A percentile compares a stretch with the other conserved stretches of the same genome.
These are phyloP conservation scores for Labia minor DNA, from an alignment of 2,888 invertebrate species.

Conservation along the genomic window DNA sequence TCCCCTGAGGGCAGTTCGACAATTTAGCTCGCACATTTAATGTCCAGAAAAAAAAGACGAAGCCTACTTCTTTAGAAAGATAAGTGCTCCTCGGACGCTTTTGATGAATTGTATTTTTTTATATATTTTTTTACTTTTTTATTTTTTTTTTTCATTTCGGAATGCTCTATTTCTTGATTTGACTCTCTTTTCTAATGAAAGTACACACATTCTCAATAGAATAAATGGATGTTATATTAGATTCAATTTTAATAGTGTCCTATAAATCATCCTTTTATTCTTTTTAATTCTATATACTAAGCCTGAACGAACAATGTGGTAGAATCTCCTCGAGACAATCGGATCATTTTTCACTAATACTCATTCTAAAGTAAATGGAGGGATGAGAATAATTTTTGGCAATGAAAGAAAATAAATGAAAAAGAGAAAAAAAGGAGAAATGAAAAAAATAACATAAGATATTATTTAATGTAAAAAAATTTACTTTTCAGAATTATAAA, in stretches of 20 bases:
- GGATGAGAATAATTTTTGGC: not conserved
- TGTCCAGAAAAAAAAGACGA: not conserved
- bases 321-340: slow-evolving; percentile 1
- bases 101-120: slow-evolving; percentile 6
- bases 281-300: not conserved
- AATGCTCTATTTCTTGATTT: slow-evolving; percentile 1
- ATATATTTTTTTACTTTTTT: not conserved
- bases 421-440: not conserved
- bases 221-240: slow-evolving; percentile 13
- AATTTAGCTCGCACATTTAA: slow-evolving; percentile 8
- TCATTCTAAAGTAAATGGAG: not conserved
- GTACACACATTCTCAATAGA: not conserved
- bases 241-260: slow-evolving; percentile 7
- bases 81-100: not conserved
- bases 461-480: not conserved
- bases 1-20: not conserved
- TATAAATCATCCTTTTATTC: slow-evolving; percentile 4
- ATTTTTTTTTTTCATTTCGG: not conserved
- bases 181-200: not conserved
- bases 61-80: not conserved
- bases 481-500: too few species aligned
- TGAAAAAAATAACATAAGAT: not conserved
- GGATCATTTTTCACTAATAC: slow-evolving; percentile 13
- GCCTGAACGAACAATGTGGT: not conserved
- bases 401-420: not conserved